Evolutionary conservation across 1,140 invertebrate species (phyloP).

Genomic region (Saxidomus purpurata): DNA sequence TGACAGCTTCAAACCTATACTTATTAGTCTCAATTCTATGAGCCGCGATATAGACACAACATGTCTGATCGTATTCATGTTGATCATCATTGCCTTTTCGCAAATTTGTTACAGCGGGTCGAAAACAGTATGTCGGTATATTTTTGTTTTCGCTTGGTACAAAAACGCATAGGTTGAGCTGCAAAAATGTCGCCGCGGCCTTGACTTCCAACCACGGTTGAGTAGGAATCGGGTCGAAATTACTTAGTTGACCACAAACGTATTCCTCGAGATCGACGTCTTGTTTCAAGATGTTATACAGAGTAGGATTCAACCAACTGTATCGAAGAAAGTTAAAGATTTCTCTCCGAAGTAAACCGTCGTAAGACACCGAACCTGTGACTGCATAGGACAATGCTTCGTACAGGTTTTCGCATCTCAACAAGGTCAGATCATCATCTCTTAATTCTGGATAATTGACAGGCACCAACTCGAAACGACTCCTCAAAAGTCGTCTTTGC

Average conservation of each 20-base stretch:
- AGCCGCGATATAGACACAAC: background rate
- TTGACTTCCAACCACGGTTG: conserved; percentile 14
- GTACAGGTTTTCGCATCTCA: background rate
- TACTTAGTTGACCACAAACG: background rate
- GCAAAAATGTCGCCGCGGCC: conserved; percentile 18
- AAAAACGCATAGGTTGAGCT: background rate
- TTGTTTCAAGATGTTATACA: background rate
- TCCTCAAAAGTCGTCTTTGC: background rate
- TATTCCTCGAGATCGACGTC: background rate
- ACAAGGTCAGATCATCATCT: background rate
- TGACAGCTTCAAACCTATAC: background rate
- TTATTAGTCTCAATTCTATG: background rate
- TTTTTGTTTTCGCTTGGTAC: background rate
- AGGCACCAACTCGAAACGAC: background rate
- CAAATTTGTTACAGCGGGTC: background rate
- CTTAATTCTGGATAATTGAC: background rate
- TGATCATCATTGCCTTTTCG: background rate
- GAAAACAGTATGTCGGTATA: background rate
- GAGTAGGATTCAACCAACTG: background rate
- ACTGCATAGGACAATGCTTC: conserved; percentile 30
- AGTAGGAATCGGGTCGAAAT: background rate
- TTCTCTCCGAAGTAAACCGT: background rate
- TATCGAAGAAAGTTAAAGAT: background rate
- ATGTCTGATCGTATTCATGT: background rate
- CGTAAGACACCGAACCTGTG: background rate